Base-by-base conservation (phyloP, 30 jellyfish, hydroid and myxozoan species). In the Hydractinia symbiolongicarpus region DNA sequence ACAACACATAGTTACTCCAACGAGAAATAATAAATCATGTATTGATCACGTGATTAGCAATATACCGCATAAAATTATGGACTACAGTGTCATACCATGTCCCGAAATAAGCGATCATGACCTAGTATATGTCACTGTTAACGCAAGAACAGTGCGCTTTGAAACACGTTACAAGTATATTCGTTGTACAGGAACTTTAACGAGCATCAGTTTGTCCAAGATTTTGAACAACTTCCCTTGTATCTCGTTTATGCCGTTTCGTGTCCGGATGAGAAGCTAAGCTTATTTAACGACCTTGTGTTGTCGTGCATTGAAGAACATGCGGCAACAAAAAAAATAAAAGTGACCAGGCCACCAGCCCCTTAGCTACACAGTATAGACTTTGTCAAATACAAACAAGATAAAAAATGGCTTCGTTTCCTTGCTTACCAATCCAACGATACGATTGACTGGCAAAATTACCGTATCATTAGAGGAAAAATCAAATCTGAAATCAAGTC, bases 1-100 rank as follows among this genome's bases (percentile, higher is more conserved):
- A 58, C 69, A 58, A 58, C 69, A 58, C 69, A 58, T 58, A 11
- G 69, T 58, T 58, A 58, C 69, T 58, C 69, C 69, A 58, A 58
- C 69, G 69, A 58, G 69, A 58, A n/a, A n/a, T n/a, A 58, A 58
- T 58, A 58, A 58, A 16, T 58, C 69, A 58, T 58, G 69, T 16
- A 16, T 58, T 58, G 19, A 16, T 3, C 19, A 58, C 1, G 69
- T 58, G 15, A 58, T 58, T 58, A 58, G 69, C 19, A 58, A 13
- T 58, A 3, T 58, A 58, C 69, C 69, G 19, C 69, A 58, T 58
- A 58, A 58, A 58, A 58, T 58, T 58, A 58, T 11, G 69, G 69
- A 58, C 19, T 58, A 58, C 19, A 3, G 69, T 11, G 69, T 58
- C 17, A 58, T 58, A 58, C 69, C 69, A n/a, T n/a, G n/a, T n/a